Evolutionary conservation across 2,113 vertebrate species (phyloP), one percentile per base, ranked within the genome.

Genomic region (Tylochromis polylepis): DNA sequence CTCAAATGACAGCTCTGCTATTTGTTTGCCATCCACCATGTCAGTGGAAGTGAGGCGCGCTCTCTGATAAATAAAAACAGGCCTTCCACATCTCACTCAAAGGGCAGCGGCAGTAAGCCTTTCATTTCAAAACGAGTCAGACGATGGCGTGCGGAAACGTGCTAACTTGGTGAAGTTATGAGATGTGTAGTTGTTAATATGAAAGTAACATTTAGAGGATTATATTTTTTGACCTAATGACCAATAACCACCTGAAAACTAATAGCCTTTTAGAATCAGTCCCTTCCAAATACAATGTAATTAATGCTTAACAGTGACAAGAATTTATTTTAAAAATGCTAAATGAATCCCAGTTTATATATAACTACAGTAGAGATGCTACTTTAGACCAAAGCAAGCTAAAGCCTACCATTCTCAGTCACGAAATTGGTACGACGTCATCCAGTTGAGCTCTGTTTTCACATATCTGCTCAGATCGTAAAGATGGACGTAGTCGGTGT

Each of bases 371-470:
- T 41, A 87, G 77, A 72, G 62, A 87, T 65, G 79, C 51, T 49
- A 81, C 24, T 79, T 90, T 84, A 89, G 87, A 94, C 90, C 93
- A 94, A 95, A 95, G 89, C 43, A n/a, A 87, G 83, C 62, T 55
- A 83, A 67, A 78, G 20, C 43, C n/a, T 85, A 78, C 22, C 62
- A 29, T 22, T 46, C n/a, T 49, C 67, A 22, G 11, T 51, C 53
- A 46, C 34, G 29, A 53, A 67, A 24, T 14, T 8, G 9, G 29
- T 36, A 11, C 1, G 18, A 38, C 2, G 67, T 82, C 79, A 89
- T 90, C 62, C n/a, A 75, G 14, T 67, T 43, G 31, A 84, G 72
- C 86, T 81, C 87, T 81, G 77, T 10, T 53, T 7, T 57, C 84
- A 55, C 67, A 34, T 5, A 7, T 87, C 79, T 58, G 29, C 62